Base-by-base conservation (phyloP, 2,113 vertebrate genomes). In the Pogona vitticeps region DNA sequence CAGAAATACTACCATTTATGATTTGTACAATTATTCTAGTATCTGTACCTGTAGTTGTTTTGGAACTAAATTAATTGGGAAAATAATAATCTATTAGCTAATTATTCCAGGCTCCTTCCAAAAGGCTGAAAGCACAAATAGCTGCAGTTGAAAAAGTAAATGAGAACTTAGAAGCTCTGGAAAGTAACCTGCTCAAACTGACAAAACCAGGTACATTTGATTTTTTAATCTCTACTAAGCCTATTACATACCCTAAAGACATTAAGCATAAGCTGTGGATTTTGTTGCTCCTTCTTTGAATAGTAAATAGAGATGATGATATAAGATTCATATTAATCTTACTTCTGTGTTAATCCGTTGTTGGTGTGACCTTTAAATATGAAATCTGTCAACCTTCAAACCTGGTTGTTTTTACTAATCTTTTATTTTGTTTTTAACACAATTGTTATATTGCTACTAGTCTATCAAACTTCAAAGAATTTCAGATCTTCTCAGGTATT, bases 141-240 rank as follows among this genome's bases (percentile, higher is more conserved):
- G 65, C 91, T 85, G 88, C 92, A 72, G 52, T 91, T 80, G 91
- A 92, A 92, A 97, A 97, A 91, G 93, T 94, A 46, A 95, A 90
- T 86, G 95, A 97, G 89, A 97, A 97, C 85, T 90, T 99, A 83
- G 93, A 79, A 82, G 95, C 93, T 85, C 91, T 98, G 90, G 95
- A 97, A 90, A 83, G 80, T 67, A 93, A 92, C 86, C 93, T 96
- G 8, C 92, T 96, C 78, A 97, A 86, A 88, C 92, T 96, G 89
- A 97, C 96, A 75, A 95, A 93, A 77, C 93, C 94, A 93, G 91
- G 91, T 95, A 88, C 58, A 81, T 6, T 81, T 67, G 63, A 67
- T 75, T n/a, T 20, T 40, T 81, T 26, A 36, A 26, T 90, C 3
- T 72, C 76, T 9, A 8, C 83, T 90, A 71, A 79, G 8, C 14